These are phyloP conservation scores for Hirudo medicinalis DNA, from an alignment of 1,140 invertebrate species.

Conservation along the genomic window DNA sequence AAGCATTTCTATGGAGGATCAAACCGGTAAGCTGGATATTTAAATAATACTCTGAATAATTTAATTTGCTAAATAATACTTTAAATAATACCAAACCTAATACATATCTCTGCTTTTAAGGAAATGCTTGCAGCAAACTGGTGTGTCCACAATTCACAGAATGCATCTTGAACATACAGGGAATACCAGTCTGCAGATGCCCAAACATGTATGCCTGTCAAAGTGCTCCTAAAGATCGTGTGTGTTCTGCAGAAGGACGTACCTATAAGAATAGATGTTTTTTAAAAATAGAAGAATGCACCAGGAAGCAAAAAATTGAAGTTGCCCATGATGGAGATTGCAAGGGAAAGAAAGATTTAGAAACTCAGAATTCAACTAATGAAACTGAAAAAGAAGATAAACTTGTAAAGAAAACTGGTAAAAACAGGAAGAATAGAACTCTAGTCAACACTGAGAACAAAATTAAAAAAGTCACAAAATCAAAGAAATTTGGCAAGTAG, in stretches of 20 bases:
- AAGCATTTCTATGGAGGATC: no score
- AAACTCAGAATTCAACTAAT: background rate
- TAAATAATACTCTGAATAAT: no score
- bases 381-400: background rate
- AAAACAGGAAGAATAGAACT: constrained; percentile 7
- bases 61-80: no score
- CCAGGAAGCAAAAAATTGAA: constrained; percentile 1
- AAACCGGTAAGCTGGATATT: no score
- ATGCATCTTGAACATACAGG: constrained; percentile 22
- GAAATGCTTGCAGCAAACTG: constrained; percentile 16
- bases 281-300: constrained; percentile 19
- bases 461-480: constrained; percentile 5
- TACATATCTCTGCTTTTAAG: no score
- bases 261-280: constrained; percentile 21
- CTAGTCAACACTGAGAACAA: background rate
- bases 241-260: constrained; percentile 16
- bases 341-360: background rate
- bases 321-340: constrained; percentile 8
- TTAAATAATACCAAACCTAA: no score
- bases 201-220: constrained; percentile 17
- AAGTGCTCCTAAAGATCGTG: background rate
- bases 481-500: background rate
- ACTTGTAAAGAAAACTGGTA: background rate
- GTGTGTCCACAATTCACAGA: constrained; percentile 13
- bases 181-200: constrained; percentile 22